Evolutionary conservation across 2,113 vertebrate species (phyloP), one percentile per base, ranked within the genome.

Genomic region (Paramormyrops kingsleyae): DNA sequence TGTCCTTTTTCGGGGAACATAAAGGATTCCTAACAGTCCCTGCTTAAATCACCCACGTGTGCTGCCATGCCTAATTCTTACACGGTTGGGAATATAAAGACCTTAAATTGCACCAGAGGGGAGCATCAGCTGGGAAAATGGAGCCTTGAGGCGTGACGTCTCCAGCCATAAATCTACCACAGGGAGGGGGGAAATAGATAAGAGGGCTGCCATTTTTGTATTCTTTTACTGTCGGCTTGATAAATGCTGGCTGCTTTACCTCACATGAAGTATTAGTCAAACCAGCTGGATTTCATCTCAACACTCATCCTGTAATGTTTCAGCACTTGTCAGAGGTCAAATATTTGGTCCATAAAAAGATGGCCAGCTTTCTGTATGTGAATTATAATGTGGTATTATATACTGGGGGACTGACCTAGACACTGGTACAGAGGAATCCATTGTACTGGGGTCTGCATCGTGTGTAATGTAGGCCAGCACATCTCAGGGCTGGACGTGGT

Each of bases 201-300:
- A 24, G 88, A 90, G 24, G 90, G 4, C 89, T 91, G 49, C 66
- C 88, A 89, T 17, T 50, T 42, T 92, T 90, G 47, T 70, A 88
- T 92, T 93, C 39, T 92, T 91, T 92, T 84, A 85, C 62, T 88
- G 62, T 90, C 84, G 62, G 1, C 24, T 84, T 93, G 87, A 88
- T 92, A 91, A 91, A 89, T 66, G 52, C 21, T 49, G 74, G 21
- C 10, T 91, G 50, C 13, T 92, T 92, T 85, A 91, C 92, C 86
- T 50, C 89, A 85, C 87, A 89, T 92, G 83, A 92, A 90, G 89
- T 90, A 86, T 89, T 88, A 86, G 88, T 90, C 90, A 62, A 70
- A 86, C 90, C 89, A 88, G 74, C 46, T 87, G 91, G 49, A 74
- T 92, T 88, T 94, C 93, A 91, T 91, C 90, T 90, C 88, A 91